Evolutionary conservation across 2,113 vertebrate species (phyloP).

Genomic region (Strigops habroptila): DNA sequence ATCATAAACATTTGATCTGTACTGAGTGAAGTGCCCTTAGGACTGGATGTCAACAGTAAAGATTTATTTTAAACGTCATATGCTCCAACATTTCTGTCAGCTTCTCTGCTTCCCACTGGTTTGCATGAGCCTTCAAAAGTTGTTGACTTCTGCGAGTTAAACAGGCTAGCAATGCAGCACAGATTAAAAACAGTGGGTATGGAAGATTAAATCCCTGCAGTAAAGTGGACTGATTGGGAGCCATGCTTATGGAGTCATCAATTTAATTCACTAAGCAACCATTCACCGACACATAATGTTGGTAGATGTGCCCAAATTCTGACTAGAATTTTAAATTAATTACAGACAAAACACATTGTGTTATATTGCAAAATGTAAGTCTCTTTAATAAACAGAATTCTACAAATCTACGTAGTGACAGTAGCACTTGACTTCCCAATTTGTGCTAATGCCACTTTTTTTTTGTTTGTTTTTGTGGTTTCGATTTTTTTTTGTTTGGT

Average conservation of each 20-base stretch:
- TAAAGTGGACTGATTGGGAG: not conserved
- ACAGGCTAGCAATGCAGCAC: not conserved
- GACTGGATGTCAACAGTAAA: not conserved
- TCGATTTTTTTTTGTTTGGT: not conserved
- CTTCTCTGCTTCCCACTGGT: not conserved
- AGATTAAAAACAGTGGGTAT: not conserved
- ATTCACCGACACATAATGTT: not conserved
- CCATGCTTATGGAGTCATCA: not conserved
- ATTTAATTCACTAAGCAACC: not conserved
- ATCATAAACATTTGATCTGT: not conserved
- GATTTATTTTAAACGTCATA: not conserved
- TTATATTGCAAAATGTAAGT: not conserved
- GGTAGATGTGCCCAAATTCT: not conserved
- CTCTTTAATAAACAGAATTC: not conserved
- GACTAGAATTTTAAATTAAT: not conserved
- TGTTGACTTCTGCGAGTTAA: not conserved
- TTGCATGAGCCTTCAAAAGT: not conserved
- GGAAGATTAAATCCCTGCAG: not conserved
- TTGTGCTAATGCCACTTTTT: not conserved
- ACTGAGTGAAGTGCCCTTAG: not conserved
- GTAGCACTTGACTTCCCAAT: not conserved
- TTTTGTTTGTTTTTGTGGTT: not conserved
- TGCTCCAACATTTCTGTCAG: not conserved
- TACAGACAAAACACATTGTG: not conserved
- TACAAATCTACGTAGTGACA: not conserved